Base-by-base conservation (phyloP, 2,797 vertebrate genomes). In the Gymnodraco acuticeps region DNA sequence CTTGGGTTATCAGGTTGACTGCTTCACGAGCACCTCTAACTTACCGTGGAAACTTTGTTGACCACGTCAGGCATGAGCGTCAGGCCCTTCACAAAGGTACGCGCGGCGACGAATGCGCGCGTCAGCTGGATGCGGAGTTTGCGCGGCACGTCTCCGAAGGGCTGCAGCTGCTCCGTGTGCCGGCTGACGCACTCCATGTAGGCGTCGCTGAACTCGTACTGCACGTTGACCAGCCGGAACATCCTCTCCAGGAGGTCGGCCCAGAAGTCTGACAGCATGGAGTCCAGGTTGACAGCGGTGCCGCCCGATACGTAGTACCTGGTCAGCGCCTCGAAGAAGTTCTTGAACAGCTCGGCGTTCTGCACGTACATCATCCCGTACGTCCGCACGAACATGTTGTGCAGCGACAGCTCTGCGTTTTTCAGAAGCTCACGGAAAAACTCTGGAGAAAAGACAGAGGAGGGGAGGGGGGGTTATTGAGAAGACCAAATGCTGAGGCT, bases 221-320 rank as follows among this genome's bases (percentile, higher is more conserved):
- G 98, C 0, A 97, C 97, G 73, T 99, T 99, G 77, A 99, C 96
- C 80, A 99, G 92, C 11, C 92, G 94, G 91, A 99, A 98, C 98
- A 99, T 99, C 81, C 97, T 94, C 93, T 99, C 98, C 89, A 99
- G 94, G 10, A 99, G 94, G 54, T 96, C 96, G 0, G 95, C 95
- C 98, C 98, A 99, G 94, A 99, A 99, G 9, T 98, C 98, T 0
- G 97, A 95, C 66, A 99, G 95, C 97, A 97, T 97, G 77, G 96
- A 94, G 68, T 98, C 97, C 90, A 99, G 90, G 94, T 97, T 97
- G 89, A 99, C 94, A 0, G 91, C 96, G 0, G 70, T 8, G 61
- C 91, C 89, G 64, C 97, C 97, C 0, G 88, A 93, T 46, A 88
- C 54, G 0, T 99, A 99, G 95, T 99, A 99, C 19, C 89, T 93